Evolutionary conservation across 2,888 invertebrate species (phyloP), one percentile per base, ranked within the genome.

Genomic region (Notodonta ziczac): DNA sequence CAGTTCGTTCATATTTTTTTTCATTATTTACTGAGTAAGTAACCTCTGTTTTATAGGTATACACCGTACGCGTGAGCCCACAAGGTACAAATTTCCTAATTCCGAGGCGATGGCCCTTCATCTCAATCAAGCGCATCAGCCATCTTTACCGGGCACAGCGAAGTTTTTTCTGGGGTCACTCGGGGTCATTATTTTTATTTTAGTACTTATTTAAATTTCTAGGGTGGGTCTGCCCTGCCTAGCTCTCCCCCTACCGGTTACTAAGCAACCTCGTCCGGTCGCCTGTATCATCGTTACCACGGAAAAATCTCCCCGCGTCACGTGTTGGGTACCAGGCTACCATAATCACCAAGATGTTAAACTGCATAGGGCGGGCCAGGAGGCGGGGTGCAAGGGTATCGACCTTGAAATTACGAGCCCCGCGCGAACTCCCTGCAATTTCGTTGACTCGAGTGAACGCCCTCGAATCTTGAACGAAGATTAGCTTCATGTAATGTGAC

Each of bases 281-380:
- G 5, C 9, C 40, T 40, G 40, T 40, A 61, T 66, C 56, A n/a
- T 65, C 52, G 68, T 70, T 80, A 82, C 79, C 67, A 73, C 77
- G 78, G 81, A 85, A 87, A 88, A 87, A 86, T 88, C 84, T 86
- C 88, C 86, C 85, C 87, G 84, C 85, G 76, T 69, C 66, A 67
- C 83, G 82, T 84, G 82, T 82, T 82, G 76, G 57, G 65, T 84
- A 89, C 85, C 60, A 85, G 84, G 85, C 60, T 48, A 40, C 5
- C 79, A 85, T 74, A 67, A 61, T 24, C 7, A 55, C n/a, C 12
- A 42, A 69, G 60, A 54, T 68, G 61, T 51, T 14, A 59, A 53
- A 32, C 63, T 57, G 64, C 66, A 42, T 59, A 66, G 62, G 61
- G 64, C 66, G 59, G 39, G 35, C 39, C 66, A 44, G 24, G 50